Conservation (phyloP, 2,797 vertebrate species). For the Melanotaenia nigrans region DNA sequence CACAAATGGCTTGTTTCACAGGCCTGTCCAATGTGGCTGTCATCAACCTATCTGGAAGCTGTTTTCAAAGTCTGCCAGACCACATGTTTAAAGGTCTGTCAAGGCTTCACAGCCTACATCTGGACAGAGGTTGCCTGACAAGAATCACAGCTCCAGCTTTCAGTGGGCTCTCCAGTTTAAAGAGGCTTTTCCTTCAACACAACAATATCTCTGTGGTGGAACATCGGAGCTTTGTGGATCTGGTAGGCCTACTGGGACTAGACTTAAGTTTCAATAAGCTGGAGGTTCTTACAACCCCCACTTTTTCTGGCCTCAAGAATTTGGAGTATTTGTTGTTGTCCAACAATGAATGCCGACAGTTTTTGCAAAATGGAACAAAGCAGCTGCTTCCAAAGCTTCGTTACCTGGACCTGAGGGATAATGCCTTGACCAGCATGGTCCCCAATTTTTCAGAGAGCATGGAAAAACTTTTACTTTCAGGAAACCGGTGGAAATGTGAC, state of each 20-base stretch:
- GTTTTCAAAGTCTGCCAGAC: constrained; percentile 87
- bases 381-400: constrained; percentile 83
- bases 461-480: constrained; percentile 92
- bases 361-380: constrained; percentile 79
- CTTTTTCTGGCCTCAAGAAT: constrained; percentile 88
- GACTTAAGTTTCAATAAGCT: constrained; percentile 91
- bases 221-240: constrained; percentile 86
- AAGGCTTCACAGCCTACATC: constrained; percentile 93
- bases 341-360: constrained; percentile 84
- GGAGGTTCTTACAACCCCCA: constrained; percentile 78
- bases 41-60: constrained; percentile 93
- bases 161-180: constrained; percentile 86
- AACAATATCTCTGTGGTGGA: constrained; percentile 88
- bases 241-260: constrained; percentile 88
- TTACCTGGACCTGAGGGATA: constrained; percentile 89
- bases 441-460: constrained; percentile 78
- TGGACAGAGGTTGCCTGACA: constrained; percentile 90
- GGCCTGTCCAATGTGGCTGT: constrained; percentile 91
- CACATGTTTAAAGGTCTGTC: constrained; percentile 88
- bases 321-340: constrained; percentile 93
- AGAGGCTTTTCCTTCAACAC: constrained; percentile 91
- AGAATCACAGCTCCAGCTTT: constrained; percentile 86
- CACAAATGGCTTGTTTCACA: constrained; percentile 84
- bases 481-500: constrained; percentile 93
- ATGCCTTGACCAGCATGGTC: constrained; percentile 83